These are phyloP conservation scores for Takifugu ocellatus DNA, from an alignment of 2,797 vertebrate genomes.

Conservation along the genomic window DNA sequence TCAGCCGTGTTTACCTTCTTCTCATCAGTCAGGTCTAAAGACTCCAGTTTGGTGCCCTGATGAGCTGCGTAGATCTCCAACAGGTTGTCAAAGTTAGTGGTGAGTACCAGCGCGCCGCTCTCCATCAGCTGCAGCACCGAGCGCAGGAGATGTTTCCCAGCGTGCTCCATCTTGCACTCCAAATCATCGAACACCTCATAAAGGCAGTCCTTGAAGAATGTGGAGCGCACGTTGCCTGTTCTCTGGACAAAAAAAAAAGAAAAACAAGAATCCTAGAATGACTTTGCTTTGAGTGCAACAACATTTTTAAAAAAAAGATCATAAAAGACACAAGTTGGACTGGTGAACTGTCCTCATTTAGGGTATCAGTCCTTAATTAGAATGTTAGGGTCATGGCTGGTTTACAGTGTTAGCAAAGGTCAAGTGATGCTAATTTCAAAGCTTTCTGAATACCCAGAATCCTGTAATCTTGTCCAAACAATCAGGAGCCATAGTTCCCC, in stretches of 20 bases:
- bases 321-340: too few relatives aligned
- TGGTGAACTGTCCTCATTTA: too few relatives aligned
- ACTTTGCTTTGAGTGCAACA: not conserved
- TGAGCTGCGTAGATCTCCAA: conserved; percentile 92
- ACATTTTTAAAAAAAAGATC: too few relatives aligned
- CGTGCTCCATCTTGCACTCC: conserved; percentile 95
- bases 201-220: conserved; percentile 96
- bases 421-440: too few relatives aligned
- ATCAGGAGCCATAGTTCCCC: too few relatives aligned
- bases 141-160: conserved; percentile 89
- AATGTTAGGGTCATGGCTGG: too few relatives aligned
- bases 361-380: too few relatives aligned
- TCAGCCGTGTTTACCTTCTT: conserved; percentile 82
- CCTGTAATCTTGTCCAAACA: too few relatives aligned
- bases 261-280: not conserved
- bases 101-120: conserved; percentile 89
- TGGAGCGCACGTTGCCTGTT: conserved; percentile 91
- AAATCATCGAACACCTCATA: conserved; percentile 95
- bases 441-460: too few relatives aligned
- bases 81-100: conserved; percentile 96
- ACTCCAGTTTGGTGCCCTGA: conserved; percentile 91
- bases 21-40: conserved; percentile 93
- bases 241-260: conserved; percentile 70
- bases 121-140: conserved; percentile 95
- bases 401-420: too few relatives aligned